Conservation (phyloP, 2,888 invertebrate genomes). For the Tryphoninae sp. region DNA sequence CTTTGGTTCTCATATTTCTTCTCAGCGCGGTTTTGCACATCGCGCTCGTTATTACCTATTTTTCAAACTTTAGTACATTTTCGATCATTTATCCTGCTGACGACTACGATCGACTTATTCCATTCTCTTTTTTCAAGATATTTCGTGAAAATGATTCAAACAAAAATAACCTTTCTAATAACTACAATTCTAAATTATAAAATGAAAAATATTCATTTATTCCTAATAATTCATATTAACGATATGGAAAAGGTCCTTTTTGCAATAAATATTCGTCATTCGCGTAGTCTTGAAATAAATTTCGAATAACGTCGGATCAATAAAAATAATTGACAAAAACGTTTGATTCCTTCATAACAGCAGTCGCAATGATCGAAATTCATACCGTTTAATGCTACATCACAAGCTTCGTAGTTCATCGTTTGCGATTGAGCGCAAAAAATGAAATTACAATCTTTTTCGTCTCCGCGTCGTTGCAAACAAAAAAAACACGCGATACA, state of each 20-base stretch:
- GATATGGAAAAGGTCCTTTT: background rate
- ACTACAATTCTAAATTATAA: no score
- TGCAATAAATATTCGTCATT: background rate
- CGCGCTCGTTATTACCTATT: constrained; percentile 33
- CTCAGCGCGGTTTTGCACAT: constrained; percentile 17
- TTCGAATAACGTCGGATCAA: background rate
- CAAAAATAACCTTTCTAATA: no score
- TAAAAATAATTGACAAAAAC: background rate
- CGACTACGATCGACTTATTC: no score
- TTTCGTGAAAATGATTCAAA: no score
- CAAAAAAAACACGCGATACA: constrained; percentile 4
- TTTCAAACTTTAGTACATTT: constrained; percentile 28
- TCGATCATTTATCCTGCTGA: constrained; percentile 28
- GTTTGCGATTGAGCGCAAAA: constrained; percentile 37
- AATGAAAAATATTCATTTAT: background rate
- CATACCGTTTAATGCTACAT: constrained; percentile 3
- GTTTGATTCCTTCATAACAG: background rate
- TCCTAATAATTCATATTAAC: constrained; percentile 2
- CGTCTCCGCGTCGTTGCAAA: background rate
- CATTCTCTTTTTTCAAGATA: no score
- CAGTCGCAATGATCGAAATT: constrained; percentile 3
- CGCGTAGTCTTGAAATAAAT: background rate
- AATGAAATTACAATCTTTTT: constrained; percentile 15
- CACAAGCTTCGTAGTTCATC: constrained; percentile 19
- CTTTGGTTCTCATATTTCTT: constrained; percentile 72